A percentile compares a stretch with the other conserved stretches of the same genome.
phyloP scores from a whole-genome alignment of 2,888 invertebrate species.

The Pogonocherus hispidulus region DNA sequence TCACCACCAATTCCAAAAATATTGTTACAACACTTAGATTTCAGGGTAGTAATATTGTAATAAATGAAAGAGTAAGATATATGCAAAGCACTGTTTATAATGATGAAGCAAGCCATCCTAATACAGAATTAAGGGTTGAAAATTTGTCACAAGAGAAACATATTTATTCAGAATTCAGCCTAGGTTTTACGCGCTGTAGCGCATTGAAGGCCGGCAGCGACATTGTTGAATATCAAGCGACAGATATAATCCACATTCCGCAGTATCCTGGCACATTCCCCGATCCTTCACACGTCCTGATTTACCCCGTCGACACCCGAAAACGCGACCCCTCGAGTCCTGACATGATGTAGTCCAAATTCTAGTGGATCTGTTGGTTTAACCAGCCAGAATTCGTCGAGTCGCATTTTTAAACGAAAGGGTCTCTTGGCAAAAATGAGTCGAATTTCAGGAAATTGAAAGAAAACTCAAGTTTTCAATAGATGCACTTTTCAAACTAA shows the following conservation, averaged over 20 bases:
- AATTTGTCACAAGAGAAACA: conserved; percentile 15
- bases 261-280: conserved; percentile 58
- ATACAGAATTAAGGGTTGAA: too few relatives aligned
- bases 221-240: conserved; percentile 60
- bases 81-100: too few relatives aligned
- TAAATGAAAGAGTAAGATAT: too few relatives aligned
- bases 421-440: too few relatives aligned
- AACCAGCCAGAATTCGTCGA: conserved; percentile 7
- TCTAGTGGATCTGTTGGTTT: conserved; percentile 5
- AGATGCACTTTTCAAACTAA: too few relatives aligned
- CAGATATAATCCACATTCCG: conserved; percentile 60
- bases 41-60: too few relatives aligned
- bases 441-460: too few relatives aligned
- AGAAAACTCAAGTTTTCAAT: too few relatives aligned
- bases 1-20: too few relatives aligned
- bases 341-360: conserved; percentile 2
- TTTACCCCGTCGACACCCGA: conserved; percentile 22
- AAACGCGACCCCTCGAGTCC: background rate
- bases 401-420: background rate
- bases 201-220: conserved; percentile 51
- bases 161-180: conserved; percentile 37
- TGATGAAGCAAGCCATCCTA: too few relatives aligned
- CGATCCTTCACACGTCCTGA: conserved; percentile 53
- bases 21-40: too few relatives aligned
- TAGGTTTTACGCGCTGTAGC: conserved; percentile 47